Evolutionary conservation across 2,888 invertebrate species (phyloP).

Genomic region (Tetragonisca angustula): DNA sequence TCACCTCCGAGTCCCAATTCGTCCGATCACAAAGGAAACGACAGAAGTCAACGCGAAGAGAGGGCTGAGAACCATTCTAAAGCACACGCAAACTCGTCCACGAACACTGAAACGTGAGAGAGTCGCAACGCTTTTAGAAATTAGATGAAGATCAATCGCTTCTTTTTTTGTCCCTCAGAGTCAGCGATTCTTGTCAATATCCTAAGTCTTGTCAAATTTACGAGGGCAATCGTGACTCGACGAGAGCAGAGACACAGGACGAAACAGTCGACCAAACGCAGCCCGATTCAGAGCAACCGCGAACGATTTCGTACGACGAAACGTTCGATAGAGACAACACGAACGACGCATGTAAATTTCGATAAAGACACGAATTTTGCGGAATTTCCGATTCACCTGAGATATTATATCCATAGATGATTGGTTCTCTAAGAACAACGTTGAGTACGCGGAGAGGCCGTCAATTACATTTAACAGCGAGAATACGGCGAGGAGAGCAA

Average conservation of each 20-base stretch:
- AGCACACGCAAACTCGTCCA: not conserved
- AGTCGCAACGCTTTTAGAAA: not conserved
- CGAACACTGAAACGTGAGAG: not conserved
- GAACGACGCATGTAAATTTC: not conserved
- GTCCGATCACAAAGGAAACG: not conserved
- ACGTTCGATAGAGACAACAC: too few species aligned
- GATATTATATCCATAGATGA: not conserved
- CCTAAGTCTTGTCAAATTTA: not conserved
- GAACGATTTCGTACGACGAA: too few species aligned
- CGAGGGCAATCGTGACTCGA: not conserved
- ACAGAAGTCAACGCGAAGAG: not conserved
- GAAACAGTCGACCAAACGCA: not conserved
- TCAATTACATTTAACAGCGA: conserved; percentile 35
- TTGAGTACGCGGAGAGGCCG: not conserved
- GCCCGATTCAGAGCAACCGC: not conserved
- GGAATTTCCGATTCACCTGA: not conserved
- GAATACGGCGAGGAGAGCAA: conserved; percentile 22
- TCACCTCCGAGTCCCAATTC: not conserved
- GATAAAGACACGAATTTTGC: not conserved
- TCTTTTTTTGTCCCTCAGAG: not conserved
- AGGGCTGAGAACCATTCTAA: not conserved
- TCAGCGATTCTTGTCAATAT: not conserved
- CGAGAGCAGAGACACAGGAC: not conserved
- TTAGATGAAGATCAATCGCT: too few species aligned
- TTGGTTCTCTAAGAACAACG: not conserved